Evolutionary conservation across 2,113 vertebrate genomes (phyloP).

Genomic region (Gallinago undulata): DNA sequence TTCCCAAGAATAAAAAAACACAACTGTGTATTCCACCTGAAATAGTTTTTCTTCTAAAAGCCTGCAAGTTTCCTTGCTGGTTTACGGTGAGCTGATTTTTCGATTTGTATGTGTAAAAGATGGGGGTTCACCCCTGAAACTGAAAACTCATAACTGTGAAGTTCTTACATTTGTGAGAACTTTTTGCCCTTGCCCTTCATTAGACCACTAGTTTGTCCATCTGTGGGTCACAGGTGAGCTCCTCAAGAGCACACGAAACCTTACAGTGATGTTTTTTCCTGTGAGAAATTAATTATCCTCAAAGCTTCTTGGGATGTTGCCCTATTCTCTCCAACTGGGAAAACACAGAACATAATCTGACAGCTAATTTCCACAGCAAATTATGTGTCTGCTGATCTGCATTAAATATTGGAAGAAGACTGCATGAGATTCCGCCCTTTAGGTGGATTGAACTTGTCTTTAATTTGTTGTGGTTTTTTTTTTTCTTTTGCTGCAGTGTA

Average conservation of each 20-base stretch:
- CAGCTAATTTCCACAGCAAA: constrained; percentile 31
- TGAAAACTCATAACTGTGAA: background rate
- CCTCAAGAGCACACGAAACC: background rate
- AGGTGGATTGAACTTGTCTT: background rate
- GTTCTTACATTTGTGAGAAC: background rate
- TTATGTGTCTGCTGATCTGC: background rate
- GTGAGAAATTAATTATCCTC: constrained; percentile 29
- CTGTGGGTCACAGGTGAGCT: background rate
- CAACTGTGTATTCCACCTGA: background rate
- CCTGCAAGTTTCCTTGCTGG: background rate
- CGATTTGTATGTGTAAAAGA: background rate
- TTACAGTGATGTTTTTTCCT: background rate
- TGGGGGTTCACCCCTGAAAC: background rate
- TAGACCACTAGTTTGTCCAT: background rate
- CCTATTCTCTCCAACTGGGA: background rate
- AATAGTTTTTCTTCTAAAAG: background rate
- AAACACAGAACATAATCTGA: constrained; percentile 3
- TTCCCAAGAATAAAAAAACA: background rate
- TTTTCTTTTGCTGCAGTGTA: background rate
- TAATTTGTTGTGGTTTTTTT: background rate
- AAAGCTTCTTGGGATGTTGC: background rate
- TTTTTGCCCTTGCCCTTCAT: background rate
- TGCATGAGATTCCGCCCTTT: background rate
- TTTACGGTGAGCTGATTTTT: background rate
- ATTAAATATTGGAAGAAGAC: background rate